Percentiles rank a stretch among this genome's conserved stretches.
phyloP scores from a whole-genome alignment of 2,888 invertebrate genomes.

The Unio delphinus region DNA sequence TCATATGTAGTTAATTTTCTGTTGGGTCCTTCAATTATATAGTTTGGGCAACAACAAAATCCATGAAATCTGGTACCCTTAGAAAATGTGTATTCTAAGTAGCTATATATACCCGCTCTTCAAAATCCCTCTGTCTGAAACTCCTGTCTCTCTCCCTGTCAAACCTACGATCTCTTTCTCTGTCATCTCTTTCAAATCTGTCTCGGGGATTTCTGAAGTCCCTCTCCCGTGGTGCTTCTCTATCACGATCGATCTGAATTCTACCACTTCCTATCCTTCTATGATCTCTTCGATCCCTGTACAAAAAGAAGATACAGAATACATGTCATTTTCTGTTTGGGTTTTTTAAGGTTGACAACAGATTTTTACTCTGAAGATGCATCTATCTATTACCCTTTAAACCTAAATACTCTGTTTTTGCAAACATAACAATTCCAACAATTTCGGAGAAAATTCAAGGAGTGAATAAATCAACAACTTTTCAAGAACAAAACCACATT shows the following conservation, averaged over 20 bases:
- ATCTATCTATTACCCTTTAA: too few relatives aligned
- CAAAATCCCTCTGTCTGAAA: slow-evolving; percentile 21
- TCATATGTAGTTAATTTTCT: too few relatives aligned
- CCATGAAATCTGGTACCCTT: too few relatives aligned
- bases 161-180: slow-evolving; percentile 44
- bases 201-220: slow-evolving; percentile 29
- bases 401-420: too few relatives aligned
- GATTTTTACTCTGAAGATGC: too few relatives aligned
- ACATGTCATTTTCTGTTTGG: neutral
- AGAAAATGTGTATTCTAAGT: too few relatives aligned
- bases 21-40: too few relatives aligned
- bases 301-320: slow-evolving; percentile 2
- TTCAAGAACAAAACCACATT: too few relatives aligned
- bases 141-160: slow-evolving; percentile 31
- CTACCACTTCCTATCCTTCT: slow-evolving; percentile 88
- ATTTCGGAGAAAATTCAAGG: too few relatives aligned
- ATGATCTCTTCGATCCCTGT: slow-evolving; percentile 39
- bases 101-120: slow-evolving; percentile 38
- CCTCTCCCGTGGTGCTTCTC: slow-evolving; percentile 48
- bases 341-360: neutral
- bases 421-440: too few relatives aligned
- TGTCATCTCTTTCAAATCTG: slow-evolving; percentile 34
- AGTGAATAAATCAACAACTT: too few relatives aligned
- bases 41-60: too few relatives aligned
- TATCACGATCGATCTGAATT: slow-evolving; percentile 79